phyloP scores from a whole-genome alignment of 1,140 invertebrate species.

The Achatina immaculata region DNA sequence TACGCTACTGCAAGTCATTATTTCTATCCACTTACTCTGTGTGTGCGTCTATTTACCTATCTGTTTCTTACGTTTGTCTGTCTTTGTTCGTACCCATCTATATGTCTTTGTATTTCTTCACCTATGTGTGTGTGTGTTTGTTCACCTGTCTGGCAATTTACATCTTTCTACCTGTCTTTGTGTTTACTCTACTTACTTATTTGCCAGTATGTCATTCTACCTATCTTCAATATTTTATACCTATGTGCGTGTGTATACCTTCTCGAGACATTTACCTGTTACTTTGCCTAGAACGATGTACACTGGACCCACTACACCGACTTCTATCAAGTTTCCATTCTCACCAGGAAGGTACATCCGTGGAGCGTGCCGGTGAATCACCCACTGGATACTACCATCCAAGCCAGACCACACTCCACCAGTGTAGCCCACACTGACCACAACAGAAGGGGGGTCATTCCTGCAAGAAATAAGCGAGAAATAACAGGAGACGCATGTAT shows the following conservation, averaged over 20 bases:
- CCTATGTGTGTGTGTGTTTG: not conserved
- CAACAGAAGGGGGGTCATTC: not conserved
- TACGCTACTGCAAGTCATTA: too few species aligned
- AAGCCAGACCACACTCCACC: not conserved
- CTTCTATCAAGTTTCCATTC: not conserved
- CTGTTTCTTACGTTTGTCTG: too few species aligned
- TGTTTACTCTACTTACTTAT: not conserved
- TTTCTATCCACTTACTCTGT: too few species aligned
- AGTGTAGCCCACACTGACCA: not conserved
- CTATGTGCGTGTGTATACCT: not conserved
- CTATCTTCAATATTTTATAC: not conserved
- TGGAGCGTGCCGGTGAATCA: not conserved
- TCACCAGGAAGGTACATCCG: too few species aligned
- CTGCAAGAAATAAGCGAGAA: not conserved
- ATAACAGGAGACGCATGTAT: not conserved
- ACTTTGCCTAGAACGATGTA: not conserved
- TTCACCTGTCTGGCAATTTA: not conserved
- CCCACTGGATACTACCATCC: not conserved
- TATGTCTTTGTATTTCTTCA: too few species aligned
- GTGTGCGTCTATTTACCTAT: too few species aligned
- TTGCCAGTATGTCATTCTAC: not conserved
- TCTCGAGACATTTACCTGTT: not conserved
- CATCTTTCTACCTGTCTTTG: not conserved
- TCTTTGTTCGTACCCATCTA: too few species aligned
- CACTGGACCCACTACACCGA: not conserved